Base-by-base conservation (phyloP, 2,113 vertebrate species). In the Leptobrachium ailaonicum region DNA sequence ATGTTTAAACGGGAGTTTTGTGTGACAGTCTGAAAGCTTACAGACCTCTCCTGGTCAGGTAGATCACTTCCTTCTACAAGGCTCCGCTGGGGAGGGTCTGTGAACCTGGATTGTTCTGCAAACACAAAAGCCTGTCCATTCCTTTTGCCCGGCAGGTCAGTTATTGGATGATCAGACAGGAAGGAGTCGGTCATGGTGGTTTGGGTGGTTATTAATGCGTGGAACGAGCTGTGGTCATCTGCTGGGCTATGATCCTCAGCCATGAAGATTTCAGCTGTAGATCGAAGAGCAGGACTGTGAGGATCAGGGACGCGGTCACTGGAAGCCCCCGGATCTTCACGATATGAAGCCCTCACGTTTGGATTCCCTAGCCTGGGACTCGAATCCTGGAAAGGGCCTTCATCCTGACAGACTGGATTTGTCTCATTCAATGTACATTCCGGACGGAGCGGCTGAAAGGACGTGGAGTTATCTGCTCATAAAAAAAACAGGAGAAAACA, bases 401-500 rank as follows among this genome's bases (percentile, higher is more conserved):
- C 7, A n/a, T 74, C 11, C 4, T 68, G 53, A 53, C 20, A 69
- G 63, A 84, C 79, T 41, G 87, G 88, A 75, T 78, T 82, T 0
- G 66, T 80, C 42, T 92, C 86, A 0, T 88, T 93, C 60, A 88
- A 84, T 7, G 92, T 84, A 75, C 84, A 80, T 73, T 96, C 94
- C 8, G 89, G 84, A 13, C 84, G 85, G 41, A 96, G 86, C 0
- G 84, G 80, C 32, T 90, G 89, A 82, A 96, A 95, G 10, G 89
- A 92, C 20, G 91, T 90, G 50, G 91, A 89, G 74, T 81, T 84
- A 73, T 83, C 88, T 91, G 73, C 66, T 5, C 9, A 60, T 3
- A 4, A 68, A 20, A 41, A n/a, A 62, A 11, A 70, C 40, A 60
- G 5, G 20, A 54, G 7, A 44, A 7, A 72, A 53, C 1, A 71